A percentile compares a stretch with the other conserved stretches of the same genome.
phyloP scores from a whole-genome alignment of 2,797 vertebrate genomes.

The Anas acuta region DNA sequence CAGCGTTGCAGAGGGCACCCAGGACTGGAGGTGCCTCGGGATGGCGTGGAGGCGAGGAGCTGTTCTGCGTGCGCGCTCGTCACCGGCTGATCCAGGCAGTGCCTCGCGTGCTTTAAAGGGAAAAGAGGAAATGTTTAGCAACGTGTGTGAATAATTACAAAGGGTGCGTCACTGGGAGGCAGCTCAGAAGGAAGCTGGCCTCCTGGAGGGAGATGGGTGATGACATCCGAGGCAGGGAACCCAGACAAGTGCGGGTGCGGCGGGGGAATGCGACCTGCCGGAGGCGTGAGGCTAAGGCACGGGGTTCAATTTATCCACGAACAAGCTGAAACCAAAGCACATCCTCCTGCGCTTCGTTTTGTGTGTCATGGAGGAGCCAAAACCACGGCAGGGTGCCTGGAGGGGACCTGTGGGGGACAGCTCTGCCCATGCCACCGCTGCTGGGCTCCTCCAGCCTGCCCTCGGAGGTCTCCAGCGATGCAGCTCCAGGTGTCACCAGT shows the following conservation, averaged over 20 bases:
- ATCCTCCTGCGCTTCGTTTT: accelerated
- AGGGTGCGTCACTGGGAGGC: neutral
- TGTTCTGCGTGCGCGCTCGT: neutral
- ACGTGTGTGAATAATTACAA: neutral
- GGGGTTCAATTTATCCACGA: neutral
- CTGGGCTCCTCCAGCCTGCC: neutral
- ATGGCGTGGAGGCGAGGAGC: neutral
- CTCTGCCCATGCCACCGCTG: neutral
- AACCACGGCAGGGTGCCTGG: neutral
- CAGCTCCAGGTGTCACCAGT: neutral
- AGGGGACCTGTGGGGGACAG: neutral
- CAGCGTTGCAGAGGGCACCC: neutral
- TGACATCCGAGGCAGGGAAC: neutral
- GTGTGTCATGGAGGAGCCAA: accelerated
- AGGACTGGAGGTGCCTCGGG: neutral
- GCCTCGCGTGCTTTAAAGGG: accelerated
- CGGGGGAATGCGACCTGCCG: neutral
- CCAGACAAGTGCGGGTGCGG: accelerated
- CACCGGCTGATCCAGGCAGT: accelerated
- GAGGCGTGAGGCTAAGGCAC: neutral
- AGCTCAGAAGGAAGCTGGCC: neutral
- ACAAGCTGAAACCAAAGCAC: neutral
- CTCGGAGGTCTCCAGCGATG: neutral
- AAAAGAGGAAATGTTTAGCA: accelerated
- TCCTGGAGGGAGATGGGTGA: neutral